Evolutionary conservation across 2,113 vertebrate species (phyloP), one percentile per base, ranked within the genome.

Genomic region (Phocoena sinus): DNA sequence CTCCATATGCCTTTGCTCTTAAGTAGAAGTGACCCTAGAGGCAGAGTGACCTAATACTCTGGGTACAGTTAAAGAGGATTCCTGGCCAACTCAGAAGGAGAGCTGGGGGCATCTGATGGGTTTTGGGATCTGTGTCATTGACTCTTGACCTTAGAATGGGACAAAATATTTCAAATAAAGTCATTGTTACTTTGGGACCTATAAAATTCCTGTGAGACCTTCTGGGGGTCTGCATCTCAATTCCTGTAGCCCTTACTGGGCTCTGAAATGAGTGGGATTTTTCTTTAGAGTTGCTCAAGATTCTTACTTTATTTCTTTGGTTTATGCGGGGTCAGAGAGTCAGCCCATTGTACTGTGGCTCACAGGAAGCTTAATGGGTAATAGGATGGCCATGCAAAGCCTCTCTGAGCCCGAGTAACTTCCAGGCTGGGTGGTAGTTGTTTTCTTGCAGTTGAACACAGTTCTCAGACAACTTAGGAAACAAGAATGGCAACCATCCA

Each of bases 111-210:
- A 56, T 44, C 21, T 70, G 38, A 31, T 47, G 58, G 44, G 13
- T 79, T 90, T 80, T 2, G 81, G n/a, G 26, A 60, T 81, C 65
- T 70, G 17, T 58, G 65, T 25, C 71, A 44, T 5, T 25, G 68
- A 62, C 13, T 67, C 23, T 85, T 67, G 33, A 18, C 70, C 18
- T 79, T 87, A 13, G 56, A 91, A 63, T 62, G 63, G 65, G n/a
- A 89, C 17, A 82, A 89, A 92, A 67, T 85, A 95, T 65, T 93
- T 93, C 36, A 77, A 91, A 67, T 88, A 58, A 81, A 63, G 28
- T 77, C 56, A 67, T 56, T 77, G 23, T 25, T 47, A 79, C 4
- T 92, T 60, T 25, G 60, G 23, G 14, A 28, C 44, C 70, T 89
- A 36, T 7, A 74, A 44, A 93, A 93, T 95, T 76, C 62, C 67